These are phyloP conservation scores for Antennarius maculatus DNA, from an alignment of 2,797 vertebrate genomes.

Conservation along the genomic window DNA sequence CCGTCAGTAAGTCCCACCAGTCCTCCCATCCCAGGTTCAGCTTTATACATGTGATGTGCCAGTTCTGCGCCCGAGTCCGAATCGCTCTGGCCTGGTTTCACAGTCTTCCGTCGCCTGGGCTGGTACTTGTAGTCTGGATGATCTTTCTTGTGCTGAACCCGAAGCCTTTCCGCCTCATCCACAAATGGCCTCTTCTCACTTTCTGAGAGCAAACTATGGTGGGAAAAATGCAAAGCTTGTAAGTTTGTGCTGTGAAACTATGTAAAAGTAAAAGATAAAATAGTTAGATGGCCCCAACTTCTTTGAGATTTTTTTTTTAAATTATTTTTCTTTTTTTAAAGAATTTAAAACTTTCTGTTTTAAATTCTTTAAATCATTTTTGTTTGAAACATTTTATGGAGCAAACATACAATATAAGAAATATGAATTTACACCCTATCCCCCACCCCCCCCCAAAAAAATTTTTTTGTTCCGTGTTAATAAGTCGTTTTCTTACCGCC, in stretches of 20 bases:
- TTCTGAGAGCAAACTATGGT: conserved; percentile 89
- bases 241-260: not conserved
- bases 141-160: conserved; percentile 98
- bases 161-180: conserved; percentile 93
- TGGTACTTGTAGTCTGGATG: conserved; percentile 99
- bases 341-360: too few species aligned
- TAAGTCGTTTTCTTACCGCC: conserved; percentile 84
- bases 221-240: not conserved
- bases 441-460: too few species aligned
- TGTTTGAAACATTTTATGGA: not conserved
- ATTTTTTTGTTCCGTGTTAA: not conserved
- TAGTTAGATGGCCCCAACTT: not conserved
- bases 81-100: conserved; percentile 92
- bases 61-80: conserved; percentile 90
- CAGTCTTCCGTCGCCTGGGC: conserved; percentile 92
- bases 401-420: not conserved
- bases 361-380: not conserved
- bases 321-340: too few species aligned
- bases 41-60: conserved; percentile 91
- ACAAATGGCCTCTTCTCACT: conserved; percentile 97
- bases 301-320: not conserved
- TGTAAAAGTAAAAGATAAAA: not conserved
- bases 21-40: conserved; percentile 83
- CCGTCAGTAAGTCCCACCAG: conserved; percentile 79
- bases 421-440: not conserved